Percentiles rank a stretch among this genome's conserved stretches.
phyloP scores from a whole-genome alignment of 2,797 vertebrate species.

The Pelodytes ibericus region DNA sequence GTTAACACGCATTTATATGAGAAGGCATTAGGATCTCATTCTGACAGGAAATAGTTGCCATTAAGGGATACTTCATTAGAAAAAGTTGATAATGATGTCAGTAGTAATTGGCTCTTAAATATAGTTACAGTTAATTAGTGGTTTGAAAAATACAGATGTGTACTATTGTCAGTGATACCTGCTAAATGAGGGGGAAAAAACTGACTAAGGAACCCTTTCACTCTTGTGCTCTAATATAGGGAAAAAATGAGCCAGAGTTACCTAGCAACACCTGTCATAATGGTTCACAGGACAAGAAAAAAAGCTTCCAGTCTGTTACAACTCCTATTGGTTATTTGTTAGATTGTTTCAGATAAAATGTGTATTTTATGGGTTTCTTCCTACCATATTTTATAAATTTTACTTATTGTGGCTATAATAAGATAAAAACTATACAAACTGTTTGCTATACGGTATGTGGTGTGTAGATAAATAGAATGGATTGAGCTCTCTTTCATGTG shows the following conservation, averaged over 20 bases:
- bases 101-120: too few relatives aligned
- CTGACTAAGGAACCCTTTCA: neutral
- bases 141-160: too few relatives aligned
- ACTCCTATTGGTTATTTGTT: conserved; percentile 16
- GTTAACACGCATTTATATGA: too few relatives aligned
- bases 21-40: too few relatives aligned
- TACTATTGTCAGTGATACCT: too few relatives aligned
- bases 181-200: too few relatives aligned
- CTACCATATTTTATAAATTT: too few relatives aligned
- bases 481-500: conserved; percentile 29
- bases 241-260: conserved; percentile 36
- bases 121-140: too few relatives aligned
- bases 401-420: conserved; percentile 1
- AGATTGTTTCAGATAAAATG: conserved; percentile 6
- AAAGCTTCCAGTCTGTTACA: conserved; percentile 7
- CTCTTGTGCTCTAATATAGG: conserved; percentile 31
- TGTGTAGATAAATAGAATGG: conserved; percentile 3
- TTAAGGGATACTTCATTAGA: too few relatives aligned
- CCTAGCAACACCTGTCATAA: conserved; percentile 49
- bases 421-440: too few relatives aligned
- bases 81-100: too few relatives aligned
- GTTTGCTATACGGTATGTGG: neutral
- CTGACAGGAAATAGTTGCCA: too few relatives aligned
- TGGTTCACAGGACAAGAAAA: conserved; percentile 1
- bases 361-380: conserved; percentile 3